phyloP scores from a whole-genome alignment of 2,888 invertebrate genomes.

The Peribatodes rhomboidaria region DNA sequence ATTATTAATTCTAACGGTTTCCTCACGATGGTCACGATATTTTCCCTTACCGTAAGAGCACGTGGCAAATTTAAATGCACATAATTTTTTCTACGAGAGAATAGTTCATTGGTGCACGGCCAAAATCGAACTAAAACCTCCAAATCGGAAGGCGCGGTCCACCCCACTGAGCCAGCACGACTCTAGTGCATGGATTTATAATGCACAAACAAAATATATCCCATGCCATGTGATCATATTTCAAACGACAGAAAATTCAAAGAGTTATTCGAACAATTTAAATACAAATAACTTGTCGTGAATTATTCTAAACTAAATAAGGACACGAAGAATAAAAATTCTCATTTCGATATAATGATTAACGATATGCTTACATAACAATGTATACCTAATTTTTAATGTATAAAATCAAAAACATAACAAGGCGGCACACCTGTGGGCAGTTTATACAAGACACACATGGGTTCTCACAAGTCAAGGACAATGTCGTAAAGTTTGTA shows the following conservation, averaged over 20 bases:
- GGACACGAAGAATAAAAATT: not conserved
- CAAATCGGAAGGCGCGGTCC: too few species aligned
- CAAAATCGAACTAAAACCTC: too few species aligned
- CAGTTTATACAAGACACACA: conserved; percentile 4
- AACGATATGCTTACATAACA: conserved; percentile 3
- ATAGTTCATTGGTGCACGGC: too few species aligned
- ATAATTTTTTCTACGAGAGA: too few species aligned
- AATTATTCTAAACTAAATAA: not conserved
- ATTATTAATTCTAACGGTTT: too few species aligned
- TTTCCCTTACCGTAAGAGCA: too few species aligned
- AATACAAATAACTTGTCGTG: not conserved
- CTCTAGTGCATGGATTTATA: too few species aligned
- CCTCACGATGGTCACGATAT: too few species aligned
- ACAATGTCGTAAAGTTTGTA: conserved; percentile 14
- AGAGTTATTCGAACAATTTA: not conserved
- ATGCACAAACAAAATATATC: too few species aligned
- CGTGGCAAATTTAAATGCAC: too few species aligned
- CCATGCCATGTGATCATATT: too few species aligned
- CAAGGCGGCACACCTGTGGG: conserved; percentile 23
- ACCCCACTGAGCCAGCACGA: too few species aligned
- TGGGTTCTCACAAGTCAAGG: conserved; percentile 19
- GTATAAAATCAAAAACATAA: conserved; percentile 20
- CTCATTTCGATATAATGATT: not conserved
- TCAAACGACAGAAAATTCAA: not conserved
- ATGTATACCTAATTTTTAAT: not conserved